Percentiles rank a stretch among this genome's conserved stretches.
These are phyloP conservation scores for Mamestra brassicae DNA, from an alignment of 2,888 invertebrate species.

Conservation along the genomic window DNA sequence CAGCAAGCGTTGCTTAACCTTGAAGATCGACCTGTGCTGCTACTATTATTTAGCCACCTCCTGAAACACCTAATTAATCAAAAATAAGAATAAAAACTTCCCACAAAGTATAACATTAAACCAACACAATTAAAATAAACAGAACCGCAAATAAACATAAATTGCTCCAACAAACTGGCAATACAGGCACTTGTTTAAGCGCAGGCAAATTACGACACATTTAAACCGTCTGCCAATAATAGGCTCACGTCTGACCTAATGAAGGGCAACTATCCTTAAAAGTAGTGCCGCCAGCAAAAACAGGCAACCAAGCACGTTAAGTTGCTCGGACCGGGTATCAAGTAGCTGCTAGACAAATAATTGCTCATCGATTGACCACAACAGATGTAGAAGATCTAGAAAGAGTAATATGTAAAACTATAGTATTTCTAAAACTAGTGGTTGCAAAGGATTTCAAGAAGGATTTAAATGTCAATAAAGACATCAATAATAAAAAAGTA, in stretches of 20 bases:
- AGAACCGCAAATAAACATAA: slow-evolving; percentile 40
- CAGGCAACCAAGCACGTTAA: slow-evolving; percentile 73
- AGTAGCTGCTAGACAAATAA: slow-evolving; percentile 75
- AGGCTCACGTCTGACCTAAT: slow-evolving; percentile 73
- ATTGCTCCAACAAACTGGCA: slow-evolving; percentile 30
- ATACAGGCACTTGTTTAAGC: slow-evolving; percentile 45
- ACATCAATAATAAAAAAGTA: not conserved
- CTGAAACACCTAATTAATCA: not conserved
- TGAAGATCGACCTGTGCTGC: no score
- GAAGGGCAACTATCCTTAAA: slow-evolving; percentile 77
- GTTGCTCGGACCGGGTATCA: slow-evolving; percentile 64
- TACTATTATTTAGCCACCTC: no score
- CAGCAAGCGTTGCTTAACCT: no score
- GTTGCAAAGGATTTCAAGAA: no score
- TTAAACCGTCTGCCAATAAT: slow-evolving; percentile 66
- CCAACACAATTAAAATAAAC: slow-evolving; percentile 46
- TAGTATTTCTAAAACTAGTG: no score
- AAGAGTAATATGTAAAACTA: not conserved
- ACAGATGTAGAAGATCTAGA: slow-evolving; percentile 55
- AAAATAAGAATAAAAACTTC: not conserved
- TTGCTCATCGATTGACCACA: slow-evolving; percentile 73
- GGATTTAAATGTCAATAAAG: not conserved
- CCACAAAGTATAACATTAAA: slow-evolving; percentile 6
- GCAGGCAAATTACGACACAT: slow-evolving; percentile 64
- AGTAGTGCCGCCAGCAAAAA: slow-evolving; percentile 80